phyloP scores from a whole-genome alignment of 2,113 vertebrate species.

The Rhinogobius similis region DNA sequence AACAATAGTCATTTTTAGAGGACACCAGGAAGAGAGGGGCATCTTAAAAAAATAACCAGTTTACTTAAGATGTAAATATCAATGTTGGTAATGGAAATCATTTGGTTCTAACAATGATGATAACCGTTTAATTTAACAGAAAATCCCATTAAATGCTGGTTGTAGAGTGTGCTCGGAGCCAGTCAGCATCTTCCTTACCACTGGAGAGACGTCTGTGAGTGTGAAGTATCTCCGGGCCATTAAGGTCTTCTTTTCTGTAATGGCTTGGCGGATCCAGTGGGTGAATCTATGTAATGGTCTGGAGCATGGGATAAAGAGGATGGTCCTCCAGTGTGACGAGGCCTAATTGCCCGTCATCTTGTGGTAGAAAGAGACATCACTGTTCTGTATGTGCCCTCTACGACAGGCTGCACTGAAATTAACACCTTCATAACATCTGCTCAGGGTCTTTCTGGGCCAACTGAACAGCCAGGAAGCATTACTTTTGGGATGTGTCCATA shows the following conservation, averaged over 20 bases:
- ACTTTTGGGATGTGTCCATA: constrained; percentile 56
- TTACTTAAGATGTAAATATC: background rate
- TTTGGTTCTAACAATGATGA: constrained; percentile 5
- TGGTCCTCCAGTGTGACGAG: constrained; percentile 66
- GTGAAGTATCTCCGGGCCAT: constrained; percentile 60
- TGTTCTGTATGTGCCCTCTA: constrained; percentile 60
- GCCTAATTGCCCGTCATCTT: constrained; percentile 76
- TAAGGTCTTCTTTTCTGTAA: constrained; percentile 60
- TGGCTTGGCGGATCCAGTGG: constrained; percentile 58
- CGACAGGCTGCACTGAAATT: constrained; percentile 69
- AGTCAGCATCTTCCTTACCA: constrained; percentile 15
- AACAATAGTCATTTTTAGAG: background rate
- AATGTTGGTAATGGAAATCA: background rate
- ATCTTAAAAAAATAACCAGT: too few relatives aligned
- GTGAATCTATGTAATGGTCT: constrained; percentile 67
- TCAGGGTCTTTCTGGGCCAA: constrained; percentile 69
- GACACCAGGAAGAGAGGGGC: too few relatives aligned
- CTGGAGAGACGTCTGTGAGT: constrained; percentile 42
- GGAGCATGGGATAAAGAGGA: constrained; percentile 65
- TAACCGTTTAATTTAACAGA: constrained; percentile 25
- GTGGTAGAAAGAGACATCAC: constrained; percentile 75
- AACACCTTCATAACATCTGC: constrained; percentile 81
- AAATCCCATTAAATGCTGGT: constrained; percentile 9
- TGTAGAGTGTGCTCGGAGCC: constrained; percentile 21
- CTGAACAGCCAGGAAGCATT: constrained; percentile 56